Evolutionary conservation across 2,888 invertebrate genomes (phyloP), one percentile per base, ranked within the genome.

Genomic region (Dyspetes luteomarginatus): DNA sequence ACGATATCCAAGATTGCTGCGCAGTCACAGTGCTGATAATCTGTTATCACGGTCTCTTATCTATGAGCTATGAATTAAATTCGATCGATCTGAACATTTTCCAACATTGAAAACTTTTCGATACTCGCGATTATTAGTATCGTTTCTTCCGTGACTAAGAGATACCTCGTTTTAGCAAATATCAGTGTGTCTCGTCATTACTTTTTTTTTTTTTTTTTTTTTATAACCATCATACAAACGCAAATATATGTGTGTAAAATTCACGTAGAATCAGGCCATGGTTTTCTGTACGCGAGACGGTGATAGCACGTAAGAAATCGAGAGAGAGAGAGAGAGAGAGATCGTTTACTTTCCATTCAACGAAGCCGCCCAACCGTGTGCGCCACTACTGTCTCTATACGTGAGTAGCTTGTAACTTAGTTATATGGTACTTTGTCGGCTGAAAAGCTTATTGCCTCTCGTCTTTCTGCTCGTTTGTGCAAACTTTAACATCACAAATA

Each of bases 291-390:
- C 41, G 55, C 43, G 28, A 17, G 30, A 65, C 65, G n/a, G 50
- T 65, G 65, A 50, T 19, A 65, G 50, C 4, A 17, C 26, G 26
- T 26, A 50, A 50, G 48, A 26, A 30, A 65, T 17, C 72, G 30
- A 71, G 56, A 22, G 60, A 62, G 72, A 15, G 58, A 72, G 56
- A 72, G 52, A 78, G 48, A 73, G 64, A 30, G 48, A 41, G 4
- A 77, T 36, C 56, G 71, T 82, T 89, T 81, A 86, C 87, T 87
- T 88, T 87, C 85, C 86, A 85, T 86, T 87, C 80, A 82, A 83
- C 82, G 78, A 75, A 52, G 69, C 60, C 64, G 79, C 30, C 62
- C 50, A 52, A 50, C 36, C 67, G 50, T 22, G 43, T 81, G 26
- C 22, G 64, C 65, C 48, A 79, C 52, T 62, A 52, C 36, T n/a